Evolutionary conservation across 2,797 vertebrate species (phyloP).

Genomic region (Peromyscus melanophrys): DNA sequence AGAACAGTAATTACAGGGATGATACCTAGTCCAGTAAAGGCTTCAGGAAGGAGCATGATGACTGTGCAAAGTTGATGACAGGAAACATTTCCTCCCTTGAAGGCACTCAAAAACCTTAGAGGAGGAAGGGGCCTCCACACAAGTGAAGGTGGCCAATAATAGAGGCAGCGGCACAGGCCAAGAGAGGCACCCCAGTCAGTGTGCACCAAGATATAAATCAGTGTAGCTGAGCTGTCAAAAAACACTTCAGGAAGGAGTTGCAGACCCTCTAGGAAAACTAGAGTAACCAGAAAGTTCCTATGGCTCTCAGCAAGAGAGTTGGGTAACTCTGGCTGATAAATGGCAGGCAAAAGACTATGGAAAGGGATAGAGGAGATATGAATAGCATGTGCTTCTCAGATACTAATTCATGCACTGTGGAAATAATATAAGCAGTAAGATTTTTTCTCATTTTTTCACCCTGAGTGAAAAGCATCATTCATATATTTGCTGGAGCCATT

Average conservation of each 20-base stretch:
- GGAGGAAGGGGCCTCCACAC: not conserved
- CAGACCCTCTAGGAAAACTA: not conserved
- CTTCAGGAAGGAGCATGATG: not conserved
- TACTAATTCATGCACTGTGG: not conserved
- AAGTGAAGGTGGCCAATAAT: conserved; percentile 4
- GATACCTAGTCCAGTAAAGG: not conserved
- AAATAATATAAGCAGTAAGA: not conserved
- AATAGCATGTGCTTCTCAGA: not conserved
- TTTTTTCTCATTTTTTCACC: conserved; percentile 12
- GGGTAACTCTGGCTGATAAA: not conserved
- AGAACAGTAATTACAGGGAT: conserved; percentile 17
- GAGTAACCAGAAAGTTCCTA: conserved; percentile 15
- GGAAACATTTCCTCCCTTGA: not conserved
- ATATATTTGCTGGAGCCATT: not conserved
- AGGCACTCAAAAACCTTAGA: not conserved
- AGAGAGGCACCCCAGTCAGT: conserved; percentile 11
- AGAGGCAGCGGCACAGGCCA: conserved; percentile 7
- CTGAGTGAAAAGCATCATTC: not conserved
- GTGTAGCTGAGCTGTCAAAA: conserved; percentile 27
- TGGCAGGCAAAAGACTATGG: not conserved
- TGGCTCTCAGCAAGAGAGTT: conserved; percentile 9
- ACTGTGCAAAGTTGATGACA: not conserved
- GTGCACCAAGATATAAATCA: conserved; percentile 45
- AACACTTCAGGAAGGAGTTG: conserved; percentile 7
- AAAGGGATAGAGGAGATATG: not conserved